phyloP scores from a whole-genome alignment of 2,113 vertebrate species.

The Burhinus oedicnemus region DNA sequence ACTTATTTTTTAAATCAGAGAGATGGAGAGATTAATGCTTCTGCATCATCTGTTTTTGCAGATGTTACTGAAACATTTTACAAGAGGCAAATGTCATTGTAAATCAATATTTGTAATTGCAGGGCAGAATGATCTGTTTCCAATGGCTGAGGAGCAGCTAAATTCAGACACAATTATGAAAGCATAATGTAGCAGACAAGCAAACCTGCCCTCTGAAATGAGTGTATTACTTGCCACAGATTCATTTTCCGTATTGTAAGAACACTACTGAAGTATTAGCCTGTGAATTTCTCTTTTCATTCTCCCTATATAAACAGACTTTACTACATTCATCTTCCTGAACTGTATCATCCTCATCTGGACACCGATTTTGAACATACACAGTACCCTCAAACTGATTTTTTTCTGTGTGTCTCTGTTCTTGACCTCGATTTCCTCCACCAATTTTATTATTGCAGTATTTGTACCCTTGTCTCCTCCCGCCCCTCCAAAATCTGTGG shows the following conservation, averaged over 20 bases:
- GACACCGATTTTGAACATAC: background rate
- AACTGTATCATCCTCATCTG: background rate
- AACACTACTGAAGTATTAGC: background rate
- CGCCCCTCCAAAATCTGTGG: background rate
- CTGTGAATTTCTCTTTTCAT: background rate
- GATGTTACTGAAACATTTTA: constrained; percentile 15
- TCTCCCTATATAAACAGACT: background rate
- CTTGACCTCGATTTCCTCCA: background rate
- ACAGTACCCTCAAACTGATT: background rate
- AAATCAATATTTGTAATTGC: constrained; percentile 59
- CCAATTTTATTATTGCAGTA: background rate
- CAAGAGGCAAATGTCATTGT: constrained; percentile 10
- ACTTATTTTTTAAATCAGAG: background rate
- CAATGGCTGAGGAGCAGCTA: background rate
- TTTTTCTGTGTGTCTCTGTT: background rate
- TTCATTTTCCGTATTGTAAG: background rate
- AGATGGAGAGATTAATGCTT: constrained; percentile 32
- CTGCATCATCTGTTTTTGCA: constrained; percentile 38
- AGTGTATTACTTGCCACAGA: background rate
- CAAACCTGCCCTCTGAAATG: background rate
- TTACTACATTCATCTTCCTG: background rate
- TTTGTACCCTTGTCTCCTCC: background rate
- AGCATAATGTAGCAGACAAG: background rate
- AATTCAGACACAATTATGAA: constrained; percentile 26
- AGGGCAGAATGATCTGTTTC: constrained; percentile 18